phyloP scores from a whole-genome alignment of 1,140 invertebrate species.

The Saxidomus purpurata region DNA sequence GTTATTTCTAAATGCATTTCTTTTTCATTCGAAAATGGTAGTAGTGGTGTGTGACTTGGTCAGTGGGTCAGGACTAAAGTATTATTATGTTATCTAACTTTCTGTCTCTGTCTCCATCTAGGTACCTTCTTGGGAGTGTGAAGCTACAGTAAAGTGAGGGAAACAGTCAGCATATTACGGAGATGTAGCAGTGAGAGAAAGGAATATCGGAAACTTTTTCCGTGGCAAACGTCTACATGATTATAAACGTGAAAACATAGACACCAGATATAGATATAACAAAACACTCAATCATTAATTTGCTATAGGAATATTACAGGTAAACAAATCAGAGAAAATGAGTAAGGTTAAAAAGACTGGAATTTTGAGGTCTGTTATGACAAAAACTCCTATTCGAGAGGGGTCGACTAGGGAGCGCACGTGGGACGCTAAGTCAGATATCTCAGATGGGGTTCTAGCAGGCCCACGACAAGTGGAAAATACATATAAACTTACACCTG shows the following conservation, averaged over 20 bases:
- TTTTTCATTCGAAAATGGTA: background rate
- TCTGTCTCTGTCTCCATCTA: no score
- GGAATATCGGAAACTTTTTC: no score
- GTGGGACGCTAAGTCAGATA: conserved; percentile 47
- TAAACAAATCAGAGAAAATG: background rate
- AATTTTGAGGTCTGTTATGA: conserved; percentile 53
- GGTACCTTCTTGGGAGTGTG: background rate
- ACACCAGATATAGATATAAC: background rate
- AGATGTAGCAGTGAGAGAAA: background rate
- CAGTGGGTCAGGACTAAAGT: background rate
- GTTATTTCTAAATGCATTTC: background rate
- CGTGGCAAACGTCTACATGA: background rate
- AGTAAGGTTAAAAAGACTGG: conserved; percentile 28
- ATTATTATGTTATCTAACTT: background rate
- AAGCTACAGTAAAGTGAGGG: background rate
- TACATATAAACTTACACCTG: conserved; percentile 68
- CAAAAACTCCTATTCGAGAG: conserved; percentile 57
- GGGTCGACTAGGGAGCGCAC: conserved; percentile 47
- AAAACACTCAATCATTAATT: background rate
- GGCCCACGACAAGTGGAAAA: conserved; percentile 50
- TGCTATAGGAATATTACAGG: background rate
- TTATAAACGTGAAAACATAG: no score
- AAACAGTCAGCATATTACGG: background rate
- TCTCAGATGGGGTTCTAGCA: conserved; percentile 3
- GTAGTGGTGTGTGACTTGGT: background rate